Base-by-base conservation (phyloP, 2,113 vertebrate species). In the Phodopus roborovskii region DNA sequence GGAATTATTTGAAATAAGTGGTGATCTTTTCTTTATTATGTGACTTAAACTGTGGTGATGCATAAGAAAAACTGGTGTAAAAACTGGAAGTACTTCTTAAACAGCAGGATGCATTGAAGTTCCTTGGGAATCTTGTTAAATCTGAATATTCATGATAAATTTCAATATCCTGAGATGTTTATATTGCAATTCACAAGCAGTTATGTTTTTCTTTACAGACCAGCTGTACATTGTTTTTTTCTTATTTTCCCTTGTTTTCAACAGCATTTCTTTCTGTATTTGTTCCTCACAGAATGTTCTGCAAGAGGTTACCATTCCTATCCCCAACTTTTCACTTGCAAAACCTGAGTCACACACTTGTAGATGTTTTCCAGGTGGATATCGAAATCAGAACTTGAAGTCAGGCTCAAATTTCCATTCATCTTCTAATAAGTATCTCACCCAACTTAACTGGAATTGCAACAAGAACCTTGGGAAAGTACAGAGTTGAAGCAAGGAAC, bases 11-110 rank as follows among this genome's bases (percentile, higher is more conserved):
- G 91, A 91, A 71, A 53, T 50, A 94, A 88, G 5, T 39, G 19
- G 82, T 93, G n/a, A 13, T 82, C 86, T 79, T 94, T 94, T 90
- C 58, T 74, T 45, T 89, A 39, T 28, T 17, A 22, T 56, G 79
- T 5, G 50, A 75, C 0, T 62, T 89, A 77, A 84, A 90, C 62
- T 64, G 17, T 74, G 19, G 42, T 60, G 45, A 78, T 39, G 68
- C 92, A 56, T 77, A 5, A 94, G 58, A 93, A 60, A 28, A 30
- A 6, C 16, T 87, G 42, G n/a, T 39, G 70, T 24, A 13, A 36
- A 62, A 62, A 62, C 0, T 8, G 48, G 24, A 11, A 88, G 26
- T 8, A 10, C 0, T 92, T 73, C 28, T 81, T 48, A 90, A 89
- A 77, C 7, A 92, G 12, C 45, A 77, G 0, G 30, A 15, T 56